A percentile compares a stretch with the other conserved stretches of the same genome.
Conservation (phyloP, 2,888 invertebrate genomes). For the Nomada goodeniana region DNA sequence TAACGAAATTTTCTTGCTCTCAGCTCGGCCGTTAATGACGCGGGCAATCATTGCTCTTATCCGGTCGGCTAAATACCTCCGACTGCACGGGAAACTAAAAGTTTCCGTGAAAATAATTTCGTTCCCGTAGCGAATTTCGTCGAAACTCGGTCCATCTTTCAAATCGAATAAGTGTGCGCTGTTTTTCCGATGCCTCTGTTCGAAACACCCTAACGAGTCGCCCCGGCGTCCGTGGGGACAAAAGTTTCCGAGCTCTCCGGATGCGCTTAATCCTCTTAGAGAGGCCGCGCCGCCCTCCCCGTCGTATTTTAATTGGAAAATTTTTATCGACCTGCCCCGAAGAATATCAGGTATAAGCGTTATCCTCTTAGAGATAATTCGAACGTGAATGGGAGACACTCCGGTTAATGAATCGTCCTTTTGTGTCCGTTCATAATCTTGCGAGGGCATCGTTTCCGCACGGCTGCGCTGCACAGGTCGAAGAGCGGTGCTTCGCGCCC, state of each 20-base stretch:
- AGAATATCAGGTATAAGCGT: conserved; percentile 6
- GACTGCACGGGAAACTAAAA: conserved; percentile 47
- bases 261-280: conserved; percentile 57
- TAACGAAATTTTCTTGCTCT: conserved; percentile 54
- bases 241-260: not conserved
- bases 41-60: conserved; percentile 61
- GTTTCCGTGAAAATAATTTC: conserved; percentile 55
- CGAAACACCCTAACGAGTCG: conserved; percentile 29
- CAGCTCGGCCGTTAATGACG: conserved; percentile 41
- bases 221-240: not conserved
- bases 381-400: conserved; percentile 2
- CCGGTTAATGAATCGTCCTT: not conserved
- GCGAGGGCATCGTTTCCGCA: not conserved
- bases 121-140: not conserved
- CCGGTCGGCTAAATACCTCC: conserved; percentile 41
- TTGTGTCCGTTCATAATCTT: conserved; percentile 22
- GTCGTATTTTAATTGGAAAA: conserved; percentile 63
- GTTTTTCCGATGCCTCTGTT: not conserved
- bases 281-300: conserved; percentile 6
- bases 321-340: conserved; percentile 33
- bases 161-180: conserved; percentile 5
- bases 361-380: conserved; percentile 37
- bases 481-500: not conserved
- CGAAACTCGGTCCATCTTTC: conserved; percentile 1
- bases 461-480: not conserved